Base-by-base conservation (phyloP, 2,797 vertebrate genomes). In the Alauda arvensis region DNA sequence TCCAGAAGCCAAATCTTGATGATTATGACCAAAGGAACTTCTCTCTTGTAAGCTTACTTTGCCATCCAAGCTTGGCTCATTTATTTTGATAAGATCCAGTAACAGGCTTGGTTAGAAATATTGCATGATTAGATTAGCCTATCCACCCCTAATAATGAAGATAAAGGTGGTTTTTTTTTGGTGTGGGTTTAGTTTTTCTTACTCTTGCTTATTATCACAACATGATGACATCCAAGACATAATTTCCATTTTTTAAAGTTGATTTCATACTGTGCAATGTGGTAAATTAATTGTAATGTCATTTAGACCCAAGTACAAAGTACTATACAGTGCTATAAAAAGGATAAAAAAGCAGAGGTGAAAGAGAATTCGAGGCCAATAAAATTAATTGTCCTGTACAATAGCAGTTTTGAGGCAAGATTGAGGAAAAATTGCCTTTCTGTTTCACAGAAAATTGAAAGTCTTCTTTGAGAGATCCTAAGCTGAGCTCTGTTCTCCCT, bases 11-110 rank as follows among this genome's bases (percentile, higher is more conserved):
- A 94, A 91, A 86, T 88, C 87, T 79, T 91, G 91, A 87, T 85
- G 90, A 87, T 87, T 95, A 82, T 68, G 55, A 89, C 75, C 89
- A 91, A 71, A 84, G 85, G 83, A 93, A 82, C 80, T 92, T 95
- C 45, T 87, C 59, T 77, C 28, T 66, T 89, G 45, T 71, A 86
- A 91, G 55, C 59, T 92, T 82, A 34, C 75, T 92, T 65, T 89
- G 77, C 51, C 33, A 40, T 92, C 83, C 68, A 77, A 77, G 59
- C 77, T 87, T 57, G 26, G 34, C 68, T 87, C 18, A 9, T 83
- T 88, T 90, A 79, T 14, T 86, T 91, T 92, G 85, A 94, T 85
- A 72, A 85, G 62, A 93, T 87, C 80, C 91, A 92, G 87, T 83
- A 46, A 66, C 77, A 69, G 56, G 8, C 77, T 90, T 76, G 25